phyloP scores from a whole-genome alignment of 2,113 vertebrate genomes.

The Panthera tigris region DNA sequence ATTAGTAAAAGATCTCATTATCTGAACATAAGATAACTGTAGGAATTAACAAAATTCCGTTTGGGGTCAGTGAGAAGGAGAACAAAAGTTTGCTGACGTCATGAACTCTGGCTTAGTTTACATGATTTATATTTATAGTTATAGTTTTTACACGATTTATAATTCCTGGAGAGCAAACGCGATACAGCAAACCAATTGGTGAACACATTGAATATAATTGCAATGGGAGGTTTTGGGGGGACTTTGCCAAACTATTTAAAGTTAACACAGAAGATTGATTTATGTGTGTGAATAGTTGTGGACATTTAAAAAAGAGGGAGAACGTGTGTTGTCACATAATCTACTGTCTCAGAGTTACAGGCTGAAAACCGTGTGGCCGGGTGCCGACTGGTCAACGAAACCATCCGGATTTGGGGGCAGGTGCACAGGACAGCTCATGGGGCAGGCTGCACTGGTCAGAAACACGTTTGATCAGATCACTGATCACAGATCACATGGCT shows the following conservation, averaged over 20 bases:
- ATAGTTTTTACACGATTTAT: not conserved
- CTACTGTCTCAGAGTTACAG: not conserved
- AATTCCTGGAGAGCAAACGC: not conserved
- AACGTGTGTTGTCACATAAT: not conserved
- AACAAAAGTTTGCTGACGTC: not conserved
- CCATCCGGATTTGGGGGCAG: not conserved
- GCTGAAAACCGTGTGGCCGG: not conserved
- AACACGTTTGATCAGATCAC: too few relatives aligned
- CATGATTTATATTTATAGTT: too few relatives aligned
- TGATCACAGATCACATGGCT: too few relatives aligned
- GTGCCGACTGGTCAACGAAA: not conserved
- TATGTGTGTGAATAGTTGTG: not conserved
- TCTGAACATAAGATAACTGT: not conserved
- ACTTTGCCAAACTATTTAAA: not conserved
- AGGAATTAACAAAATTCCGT: not conserved
- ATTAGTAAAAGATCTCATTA: not conserved
- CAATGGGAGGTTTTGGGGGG: not conserved
- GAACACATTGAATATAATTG: not conserved
- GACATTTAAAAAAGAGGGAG: not conserved
- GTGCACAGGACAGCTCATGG: not conserved
- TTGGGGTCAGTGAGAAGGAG: not conserved
- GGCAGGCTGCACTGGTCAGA: too few relatives aligned
- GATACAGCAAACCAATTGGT: not conserved
- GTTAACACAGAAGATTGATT: not conserved
- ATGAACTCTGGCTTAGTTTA: too few relatives aligned